These are phyloP conservation scores for Aeoliscus strigatus DNA, from an alignment of 2,797 vertebrate species.

Conservation along the genomic window DNA sequence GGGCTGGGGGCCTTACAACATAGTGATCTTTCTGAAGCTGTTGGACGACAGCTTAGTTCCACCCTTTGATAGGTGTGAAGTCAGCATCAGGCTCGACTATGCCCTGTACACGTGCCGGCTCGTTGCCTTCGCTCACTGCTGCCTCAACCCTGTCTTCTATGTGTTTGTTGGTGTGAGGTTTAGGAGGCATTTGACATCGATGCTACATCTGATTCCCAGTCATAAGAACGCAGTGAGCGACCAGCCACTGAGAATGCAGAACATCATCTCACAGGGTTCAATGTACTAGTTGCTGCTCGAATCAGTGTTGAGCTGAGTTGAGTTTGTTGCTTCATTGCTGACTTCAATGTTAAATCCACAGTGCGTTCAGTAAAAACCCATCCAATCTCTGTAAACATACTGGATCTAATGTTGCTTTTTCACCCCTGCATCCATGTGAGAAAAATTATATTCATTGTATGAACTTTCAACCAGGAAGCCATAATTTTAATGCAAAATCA, in stretches of 20 bases:
- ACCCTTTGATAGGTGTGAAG: conserved; percentile 51
- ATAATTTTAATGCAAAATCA: too few relatives aligned
- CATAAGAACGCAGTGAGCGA: conserved; percentile 12
- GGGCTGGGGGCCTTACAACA: conserved; percentile 90
- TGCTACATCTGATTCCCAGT: conserved; percentile 37
- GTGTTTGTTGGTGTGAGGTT: conserved; percentile 88
- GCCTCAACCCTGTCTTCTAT: conserved; percentile 89
- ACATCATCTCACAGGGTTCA: conserved; percentile 51
- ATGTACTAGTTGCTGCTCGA: conserved; percentile 38
- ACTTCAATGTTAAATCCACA: neutral
- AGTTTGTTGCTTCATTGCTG: neutral
- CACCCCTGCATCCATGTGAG: too few relatives aligned
- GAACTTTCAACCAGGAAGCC: too few relatives aligned
- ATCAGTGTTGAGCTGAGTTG: neutral
- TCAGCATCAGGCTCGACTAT: conserved; percentile 56
- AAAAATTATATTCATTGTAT: too few relatives aligned
- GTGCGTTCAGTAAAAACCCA: neutral
- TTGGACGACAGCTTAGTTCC: conserved; percentile 36
- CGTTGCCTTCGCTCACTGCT: conserved; percentile 89
- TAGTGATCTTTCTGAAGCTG: conserved; percentile 76
- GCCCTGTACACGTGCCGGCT: conserved; percentile 73
- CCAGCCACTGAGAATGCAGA: conserved; percentile 16
- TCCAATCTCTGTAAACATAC: too few relatives aligned
- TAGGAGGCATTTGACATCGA: conserved; percentile 76
- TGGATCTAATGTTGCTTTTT: too few relatives aligned